Evolutionary conservation across 2,797 vertebrate species (phyloP).

Genomic region (Lutjanus campechanus): DNA sequence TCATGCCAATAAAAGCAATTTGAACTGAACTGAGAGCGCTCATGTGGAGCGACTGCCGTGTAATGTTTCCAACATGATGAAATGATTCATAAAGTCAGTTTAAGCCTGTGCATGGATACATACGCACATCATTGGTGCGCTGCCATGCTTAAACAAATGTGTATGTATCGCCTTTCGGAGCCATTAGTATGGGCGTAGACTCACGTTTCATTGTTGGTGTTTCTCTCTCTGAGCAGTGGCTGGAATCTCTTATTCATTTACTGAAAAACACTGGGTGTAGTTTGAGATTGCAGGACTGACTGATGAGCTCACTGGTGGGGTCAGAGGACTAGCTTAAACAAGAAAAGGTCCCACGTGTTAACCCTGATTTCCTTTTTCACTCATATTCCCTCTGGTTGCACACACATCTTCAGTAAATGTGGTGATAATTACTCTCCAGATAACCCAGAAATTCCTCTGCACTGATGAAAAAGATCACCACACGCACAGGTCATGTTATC

Average conservation of each 20-base stretch:
- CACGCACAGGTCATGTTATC: slow-evolving; percentile 7
- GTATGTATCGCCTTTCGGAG: neutral
- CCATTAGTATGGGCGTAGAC: neutral
- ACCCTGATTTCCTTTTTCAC: neutral
- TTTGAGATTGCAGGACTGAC: neutral
- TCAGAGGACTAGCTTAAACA: neutral
- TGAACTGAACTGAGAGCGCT: too few species aligned
- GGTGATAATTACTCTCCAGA: neutral
- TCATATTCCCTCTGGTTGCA: fast-evolving
- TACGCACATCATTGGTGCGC: too few species aligned
- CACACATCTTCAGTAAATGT: slow-evolving; percentile 9
- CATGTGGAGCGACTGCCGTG: too few species aligned
- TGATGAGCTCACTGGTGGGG: slow-evolving; percentile 15
- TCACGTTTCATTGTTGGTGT: neutral
- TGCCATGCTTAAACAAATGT: too few species aligned
- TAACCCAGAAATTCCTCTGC: neutral
- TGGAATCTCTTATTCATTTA: neutral
- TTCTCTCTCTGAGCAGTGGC: neutral
- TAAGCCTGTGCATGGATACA: too few species aligned
- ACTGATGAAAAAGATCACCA: slow-evolving; percentile 17
- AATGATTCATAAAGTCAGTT: too few species aligned
- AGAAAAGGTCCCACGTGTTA: neutral
- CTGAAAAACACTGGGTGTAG: slow-evolving; percentile 4
- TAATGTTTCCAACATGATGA: too few species aligned
- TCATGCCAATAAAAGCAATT: too few species aligned